Evolutionary conservation across 2,113 vertebrate genomes (phyloP), one percentile per base, ranked within the genome.

Genomic region (Fulmarus glacialis): DNA sequence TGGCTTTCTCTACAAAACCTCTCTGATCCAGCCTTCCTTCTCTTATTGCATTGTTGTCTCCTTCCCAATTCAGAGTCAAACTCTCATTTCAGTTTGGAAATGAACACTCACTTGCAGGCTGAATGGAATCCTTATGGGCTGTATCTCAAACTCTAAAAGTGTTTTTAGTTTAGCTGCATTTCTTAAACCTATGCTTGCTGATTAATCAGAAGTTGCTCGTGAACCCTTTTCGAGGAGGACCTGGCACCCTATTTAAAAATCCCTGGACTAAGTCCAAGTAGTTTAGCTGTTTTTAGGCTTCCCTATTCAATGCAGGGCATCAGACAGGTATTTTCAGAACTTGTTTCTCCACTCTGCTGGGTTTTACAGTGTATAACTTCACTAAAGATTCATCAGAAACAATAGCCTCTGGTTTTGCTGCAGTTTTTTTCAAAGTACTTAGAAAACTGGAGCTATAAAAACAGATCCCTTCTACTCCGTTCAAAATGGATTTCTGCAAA

Each of bases 121-220:
- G 89, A 95, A 97, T 91, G 64, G 86, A 89, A 97, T 90, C 94
- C 94, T 91, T 95, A 93, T 89, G 77, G 77, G 68, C 83, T 72
- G 8, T 40, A 94, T 73, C 88, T 86, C 72, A 86, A 40, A 86
- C 67, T 89, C 77, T 3, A 73, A 93, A 95, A 82, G 75, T 93
- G 72, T 81, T 93, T 96, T 81, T 29, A 84, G 77, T 95, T 95
- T 93, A 96, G 77, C 58, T 3, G 32, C 48, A 42, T 82, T 91
- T 89, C 93, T 96, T 67, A 89, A 87, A 94, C 62, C 70, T 71
- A 2, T 63, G 60, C 83, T 82, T 60, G 45, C 68, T 80, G 60
- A 88, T 94, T 80, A 93, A 95, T 89, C 72, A 87, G 88, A 87
- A 89, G 75, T 62, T 92, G 56, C 73, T 86, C 3, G 12, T 48